Conservation (phyloP, 2,797 vertebrate species). For the Chaetophractus vellerosus region DNA sequence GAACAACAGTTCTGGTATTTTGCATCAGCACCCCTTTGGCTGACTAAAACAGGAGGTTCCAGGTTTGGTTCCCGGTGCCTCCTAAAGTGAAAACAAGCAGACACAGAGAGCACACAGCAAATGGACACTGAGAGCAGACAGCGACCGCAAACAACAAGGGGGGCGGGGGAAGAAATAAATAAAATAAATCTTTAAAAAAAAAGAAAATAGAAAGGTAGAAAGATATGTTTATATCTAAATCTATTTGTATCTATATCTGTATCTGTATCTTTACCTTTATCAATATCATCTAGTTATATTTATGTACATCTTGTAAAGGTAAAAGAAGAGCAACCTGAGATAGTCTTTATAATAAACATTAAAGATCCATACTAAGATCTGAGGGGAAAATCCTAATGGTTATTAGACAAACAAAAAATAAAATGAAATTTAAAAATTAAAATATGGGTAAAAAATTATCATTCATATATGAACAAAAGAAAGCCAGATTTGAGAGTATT, state of each 20-base stretch:
- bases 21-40: too few relatives aligned
- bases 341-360: neutral
- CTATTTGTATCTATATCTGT: neutral
- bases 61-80: too few relatives aligned
- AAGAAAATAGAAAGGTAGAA: neutral
- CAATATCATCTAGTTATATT: neutral
- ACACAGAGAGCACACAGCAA: too few relatives aligned
- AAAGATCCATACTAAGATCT: neutral
- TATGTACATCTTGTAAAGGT: neutral
- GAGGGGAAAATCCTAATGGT: neutral
- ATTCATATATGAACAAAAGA: slow-evolving; percentile 34
- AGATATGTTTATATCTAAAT: neutral
- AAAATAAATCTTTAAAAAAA: neutral
- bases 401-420: slow-evolving; percentile 8
- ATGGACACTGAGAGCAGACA: too few relatives aligned
- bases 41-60: too few relatives aligned
- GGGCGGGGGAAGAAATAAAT: too few relatives aligned
- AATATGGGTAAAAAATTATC: slow-evolving; percentile 28
- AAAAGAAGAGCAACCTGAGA: neutral
- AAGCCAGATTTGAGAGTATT: neutral
- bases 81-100: too few relatives aligned
- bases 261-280: too few relatives aligned
- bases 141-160: too few relatives aligned
- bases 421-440: slow-evolving; percentile 31
- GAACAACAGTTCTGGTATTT: too few relatives aligned